These are phyloP conservation scores for Carcharodon carcharias DNA, from an alignment of 2,797 vertebrate genomes.

Conservation along the genomic window DNA sequence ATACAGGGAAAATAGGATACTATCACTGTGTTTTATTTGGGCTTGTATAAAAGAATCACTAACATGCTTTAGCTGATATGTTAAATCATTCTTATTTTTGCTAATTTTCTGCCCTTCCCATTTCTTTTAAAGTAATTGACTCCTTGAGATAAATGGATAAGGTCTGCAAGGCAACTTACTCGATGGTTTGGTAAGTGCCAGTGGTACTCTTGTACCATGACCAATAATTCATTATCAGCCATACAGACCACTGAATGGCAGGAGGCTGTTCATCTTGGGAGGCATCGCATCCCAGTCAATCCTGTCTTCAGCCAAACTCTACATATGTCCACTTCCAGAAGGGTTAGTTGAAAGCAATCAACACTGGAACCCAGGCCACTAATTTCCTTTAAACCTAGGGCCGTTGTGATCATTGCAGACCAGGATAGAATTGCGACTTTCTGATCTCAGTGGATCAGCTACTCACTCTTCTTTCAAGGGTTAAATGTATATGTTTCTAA, in stretches of 20 bases:
- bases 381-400: background rate
- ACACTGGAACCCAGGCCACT: background rate
- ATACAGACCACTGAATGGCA: background rate
- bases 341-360: background rate
- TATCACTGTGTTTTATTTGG: background rate
- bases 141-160: background rate
- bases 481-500: background rate
- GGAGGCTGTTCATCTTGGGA: background rate
- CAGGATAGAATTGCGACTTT: background rate
- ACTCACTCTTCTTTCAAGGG: background rate
- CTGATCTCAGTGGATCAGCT: background rate
- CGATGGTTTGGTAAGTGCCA: background rate
- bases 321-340: background rate
- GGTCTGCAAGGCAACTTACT: background rate
- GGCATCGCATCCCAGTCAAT: background rate
- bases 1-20: background rate
- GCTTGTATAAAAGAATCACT: background rate
- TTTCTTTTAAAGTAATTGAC: background rate
- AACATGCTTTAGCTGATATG: background rate
- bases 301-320: background rate
- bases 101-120: background rate
- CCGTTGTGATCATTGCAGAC: background rate
- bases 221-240: background rate
- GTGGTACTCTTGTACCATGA: background rate
- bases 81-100: background rate